Percentiles rank a stretch among this genome's conserved stretches.
phyloP scores from a whole-genome alignment of 2,797 vertebrate genomes.

The Allobates femoralis region DNA sequence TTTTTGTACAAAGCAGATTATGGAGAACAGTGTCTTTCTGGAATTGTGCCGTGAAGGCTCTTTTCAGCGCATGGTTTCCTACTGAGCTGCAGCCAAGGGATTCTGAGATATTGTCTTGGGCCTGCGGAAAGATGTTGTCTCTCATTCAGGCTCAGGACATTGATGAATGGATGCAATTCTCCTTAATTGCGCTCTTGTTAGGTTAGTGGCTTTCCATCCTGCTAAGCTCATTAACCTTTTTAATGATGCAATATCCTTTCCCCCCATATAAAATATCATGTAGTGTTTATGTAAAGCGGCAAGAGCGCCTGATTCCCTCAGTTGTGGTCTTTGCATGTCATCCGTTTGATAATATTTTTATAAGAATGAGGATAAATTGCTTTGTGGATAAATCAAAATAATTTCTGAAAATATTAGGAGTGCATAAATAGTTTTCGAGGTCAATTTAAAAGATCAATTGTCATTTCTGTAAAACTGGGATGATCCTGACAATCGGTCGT shows the following conservation, averaged over 20 bases:
- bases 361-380: background rate
- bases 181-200: slow-evolving; percentile 61
- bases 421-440: too few species aligned
- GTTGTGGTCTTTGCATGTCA: slow-evolving; percentile 3
- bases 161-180: slow-evolving; percentile 70
- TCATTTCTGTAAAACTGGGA: too few species aligned
- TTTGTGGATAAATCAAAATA: background rate
- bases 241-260: slow-evolving; percentile 67
- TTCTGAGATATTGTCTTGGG: slow-evolving; percentile 63
- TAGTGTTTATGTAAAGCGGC: background rate
- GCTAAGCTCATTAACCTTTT: slow-evolving; percentile 71
- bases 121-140: slow-evolving; percentile 48
- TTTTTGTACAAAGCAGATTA: background rate
- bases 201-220: slow-evolving; percentile 66
- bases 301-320: background rate
- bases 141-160: slow-evolving; percentile 64
- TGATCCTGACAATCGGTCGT: background rate
- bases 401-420: background rate
- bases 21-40: background rate
- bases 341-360: background rate
- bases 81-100: slow-evolving; percentile 5
- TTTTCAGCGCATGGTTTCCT: background rate
- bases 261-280: slow-evolving; percentile 61
- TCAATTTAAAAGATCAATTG: background rate
- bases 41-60: background rate